These are phyloP conservation scores for Alligator sinensis DNA, from an alignment of 2,113 vertebrate genomes.

Conservation along the genomic window DNA sequence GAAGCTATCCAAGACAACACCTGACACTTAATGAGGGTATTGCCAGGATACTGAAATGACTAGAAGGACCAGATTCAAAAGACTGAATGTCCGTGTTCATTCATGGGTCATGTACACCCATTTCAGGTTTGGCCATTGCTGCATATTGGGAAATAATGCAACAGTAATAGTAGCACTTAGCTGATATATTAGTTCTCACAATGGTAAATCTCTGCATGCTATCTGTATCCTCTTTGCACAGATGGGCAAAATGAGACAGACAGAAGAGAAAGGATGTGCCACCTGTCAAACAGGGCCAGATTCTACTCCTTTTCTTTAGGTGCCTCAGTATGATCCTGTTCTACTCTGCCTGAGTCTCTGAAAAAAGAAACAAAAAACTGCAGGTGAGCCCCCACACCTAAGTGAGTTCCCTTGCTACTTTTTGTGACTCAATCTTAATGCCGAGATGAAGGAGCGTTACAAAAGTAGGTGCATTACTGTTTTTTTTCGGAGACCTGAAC, in stretches of 20 bases:
- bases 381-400: too few species aligned
- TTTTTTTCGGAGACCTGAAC: too few species aligned
- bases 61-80: not conserved
- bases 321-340: too few species aligned
- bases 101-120: fast-evolving
- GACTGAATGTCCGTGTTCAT: fast-evolving
- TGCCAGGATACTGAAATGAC: fast-evolving
- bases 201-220: not conserved
- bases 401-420: too few species aligned
- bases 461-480: too few species aligned
- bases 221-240: not conserved
- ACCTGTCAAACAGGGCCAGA: not conserved
- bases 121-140: fast-evolving
- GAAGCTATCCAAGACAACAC: not conserved
- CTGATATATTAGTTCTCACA: not conserved
- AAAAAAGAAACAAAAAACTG: too few species aligned
- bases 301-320: too few species aligned
- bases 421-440: too few species aligned
- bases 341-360: too few species aligned
- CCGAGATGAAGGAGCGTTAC: too few species aligned
- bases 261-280: not conserved
- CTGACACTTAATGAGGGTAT: not conserved
- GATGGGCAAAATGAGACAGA: not conserved
- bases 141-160: fast-evolving
- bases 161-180: not conserved